phyloP scores from a whole-genome alignment of 1,140 invertebrate genomes.

The Augochlora pura region DNA sequence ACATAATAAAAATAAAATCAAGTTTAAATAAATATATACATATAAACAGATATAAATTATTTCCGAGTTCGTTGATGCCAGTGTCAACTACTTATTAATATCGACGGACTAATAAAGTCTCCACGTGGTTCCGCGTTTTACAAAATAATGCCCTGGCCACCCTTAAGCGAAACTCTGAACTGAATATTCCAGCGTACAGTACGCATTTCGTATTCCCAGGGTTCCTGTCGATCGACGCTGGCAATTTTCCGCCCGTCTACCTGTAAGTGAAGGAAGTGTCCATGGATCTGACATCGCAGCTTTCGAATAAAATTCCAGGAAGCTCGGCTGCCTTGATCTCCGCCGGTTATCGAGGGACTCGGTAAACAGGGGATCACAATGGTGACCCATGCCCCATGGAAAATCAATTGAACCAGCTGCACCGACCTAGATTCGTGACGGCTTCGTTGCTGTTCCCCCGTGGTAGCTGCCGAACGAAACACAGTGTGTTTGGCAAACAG shows the following conservation, averaged over 20 bases:
- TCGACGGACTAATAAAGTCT: too few species aligned
- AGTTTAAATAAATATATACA: too few species aligned
- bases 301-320: neutral
- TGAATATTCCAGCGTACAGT: neutral
- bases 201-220: neutral
- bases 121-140: too few species aligned
- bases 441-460: neutral
- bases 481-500: neutral
- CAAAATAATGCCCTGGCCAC: too few species aligned
- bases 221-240: neutral
- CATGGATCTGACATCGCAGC: neutral
- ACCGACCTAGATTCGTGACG: constrained; percentile 19
- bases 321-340: neutral
- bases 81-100: too few species aligned
- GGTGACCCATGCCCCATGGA: constrained; percentile 8
- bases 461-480: neutral
- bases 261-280: neutral
- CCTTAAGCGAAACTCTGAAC: too few species aligned
- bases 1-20: too few species aligned
- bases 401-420: neutral
- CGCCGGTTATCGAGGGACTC: neutral
- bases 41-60: too few species aligned
- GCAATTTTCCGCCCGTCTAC: neutral
- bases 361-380: constrained; percentile 14
- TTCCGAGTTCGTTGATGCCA: too few species aligned